Evolutionary conservation across 2,797 vertebrate species (phyloP).

Genomic region (Rallus crepitans): DNA sequence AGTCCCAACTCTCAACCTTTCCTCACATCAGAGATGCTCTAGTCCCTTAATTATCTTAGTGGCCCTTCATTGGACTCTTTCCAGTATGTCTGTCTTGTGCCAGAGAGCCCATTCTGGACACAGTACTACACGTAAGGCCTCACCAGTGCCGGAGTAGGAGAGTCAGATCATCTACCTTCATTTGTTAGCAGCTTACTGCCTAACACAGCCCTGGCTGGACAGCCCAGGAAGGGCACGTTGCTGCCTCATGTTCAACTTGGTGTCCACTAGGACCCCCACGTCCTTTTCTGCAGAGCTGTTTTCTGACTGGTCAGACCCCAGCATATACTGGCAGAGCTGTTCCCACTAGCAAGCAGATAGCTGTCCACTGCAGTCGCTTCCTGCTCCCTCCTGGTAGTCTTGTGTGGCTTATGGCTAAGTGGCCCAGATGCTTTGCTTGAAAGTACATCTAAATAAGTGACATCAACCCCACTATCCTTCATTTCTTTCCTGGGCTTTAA

Average conservation of each 20-base stretch:
- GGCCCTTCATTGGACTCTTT: background rate
- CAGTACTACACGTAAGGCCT: background rate
- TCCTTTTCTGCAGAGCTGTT: background rate
- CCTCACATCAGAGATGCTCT: background rate
- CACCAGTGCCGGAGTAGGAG: background rate
- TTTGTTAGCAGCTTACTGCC: background rate
- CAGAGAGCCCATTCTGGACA: background rate
- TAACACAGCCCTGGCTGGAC: background rate
- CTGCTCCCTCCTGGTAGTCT: background rate
- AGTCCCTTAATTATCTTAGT: background rate
- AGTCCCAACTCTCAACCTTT: background rate
- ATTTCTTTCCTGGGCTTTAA: too few relatives aligned
- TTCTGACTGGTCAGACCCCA: background rate
- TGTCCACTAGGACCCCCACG: background rate
- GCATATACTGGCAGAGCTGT: background rate
- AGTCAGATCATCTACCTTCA: background rate
- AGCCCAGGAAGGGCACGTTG: background rate
- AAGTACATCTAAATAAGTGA: background rate
- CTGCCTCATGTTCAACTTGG: background rate
- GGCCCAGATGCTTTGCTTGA: background rate
- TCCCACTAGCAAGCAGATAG: background rate
- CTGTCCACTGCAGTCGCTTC: rapidly evolving
- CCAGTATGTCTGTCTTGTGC: too few relatives aligned
- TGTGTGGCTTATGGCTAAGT: background rate
- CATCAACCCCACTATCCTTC: too few relatives aligned